Evolutionary conservation across 1,140 invertebrate genomes (phyloP), one percentile per base, ranked within the genome.

Genomic region (Charaxes varanes): DNA sequence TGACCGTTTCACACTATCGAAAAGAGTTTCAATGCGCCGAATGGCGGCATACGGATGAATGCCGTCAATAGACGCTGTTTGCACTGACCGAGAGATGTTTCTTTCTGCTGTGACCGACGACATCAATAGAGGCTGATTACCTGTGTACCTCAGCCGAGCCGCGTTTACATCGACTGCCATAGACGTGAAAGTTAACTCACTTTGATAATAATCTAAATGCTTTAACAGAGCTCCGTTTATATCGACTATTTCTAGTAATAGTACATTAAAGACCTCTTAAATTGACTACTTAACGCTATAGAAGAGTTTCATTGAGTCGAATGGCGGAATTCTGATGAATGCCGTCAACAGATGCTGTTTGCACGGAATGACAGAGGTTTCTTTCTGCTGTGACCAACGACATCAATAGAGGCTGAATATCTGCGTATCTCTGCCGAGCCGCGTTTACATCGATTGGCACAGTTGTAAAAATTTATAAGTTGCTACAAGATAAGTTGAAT

Each of bases 1-100:
- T 28, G 27, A 28, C 27, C 27, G 15, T 28, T 28, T 28, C 27
- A 28, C 14, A 28, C 27, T 28, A 28, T 28, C 27, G 27, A 28
- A 15, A 28, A 28, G 27, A 16, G 12, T 28, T 28, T 28, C 27
- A 28, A 28, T 28, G 27, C 27, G 15, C 27, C 27, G 27, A 28
- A 28, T 28, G 27, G 27, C 12, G 15, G 13, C 14, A 7, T 28
- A 14, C 27, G 4, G 12, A 27, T 28, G 27, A 28, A 28, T 28
- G 27, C 12, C 14, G 27, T 28, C 27, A 14, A 28, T 28, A 28
- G 15, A 4, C 27, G 27, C 27, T 28, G 27, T 28, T 28, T 28
- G 15, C 27, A 28, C 13, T 28, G 27, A 28, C 27, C 27, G 27
- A 7, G 13, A 28, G 27, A 28, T 7, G 27, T 28, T 15, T 28